Evolutionary conservation across 2,888 invertebrate species (phyloP).

Genomic region (Tridacna gigas): DNA sequence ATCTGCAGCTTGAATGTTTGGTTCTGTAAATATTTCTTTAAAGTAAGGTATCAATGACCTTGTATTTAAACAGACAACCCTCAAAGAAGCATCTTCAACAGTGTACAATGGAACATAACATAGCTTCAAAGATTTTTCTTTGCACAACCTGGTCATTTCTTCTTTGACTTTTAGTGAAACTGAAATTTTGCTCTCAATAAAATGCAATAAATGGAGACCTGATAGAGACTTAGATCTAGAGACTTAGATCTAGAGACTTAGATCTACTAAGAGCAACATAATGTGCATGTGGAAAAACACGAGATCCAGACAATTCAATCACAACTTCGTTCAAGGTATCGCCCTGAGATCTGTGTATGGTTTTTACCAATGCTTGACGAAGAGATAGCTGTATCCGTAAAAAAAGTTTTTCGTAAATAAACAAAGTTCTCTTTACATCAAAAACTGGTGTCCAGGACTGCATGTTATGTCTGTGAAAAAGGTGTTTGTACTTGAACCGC

Average conservation of each 20-base stretch:
- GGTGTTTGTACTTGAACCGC: slow-evolving; percentile 33
- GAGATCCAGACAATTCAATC: background rate
- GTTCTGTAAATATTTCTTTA: background rate
- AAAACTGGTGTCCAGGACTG: slow-evolving; percentile 34
- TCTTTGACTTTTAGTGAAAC: background rate
- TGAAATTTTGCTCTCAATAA: slow-evolving; percentile 1
- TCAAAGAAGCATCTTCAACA: background rate
- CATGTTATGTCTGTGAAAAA: slow-evolving; percentile 16
- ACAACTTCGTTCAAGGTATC: background rate
- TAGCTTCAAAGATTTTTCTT: background rate
- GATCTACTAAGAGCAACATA: slow-evolving; percentile 8
- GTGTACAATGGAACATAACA: background rate
- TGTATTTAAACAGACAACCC: background rate
- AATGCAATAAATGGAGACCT: background rate
- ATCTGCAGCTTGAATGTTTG: background rate
- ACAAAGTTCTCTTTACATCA: slow-evolving; percentile 32
- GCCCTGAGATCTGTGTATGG: slow-evolving; percentile 2
- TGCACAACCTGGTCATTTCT: background rate
- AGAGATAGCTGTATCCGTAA: background rate
- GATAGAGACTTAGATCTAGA: background rate
- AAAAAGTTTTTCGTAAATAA: background rate
- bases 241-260: too few species aligned
- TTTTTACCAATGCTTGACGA: background rate
- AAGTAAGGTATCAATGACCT: background rate
- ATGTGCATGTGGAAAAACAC: slow-evolving; percentile 3